These are phyloP conservation scores for Girardia tigrina DNA, from an alignment of 2,888 invertebrate genomes.

Conservation along the genomic window DNA sequence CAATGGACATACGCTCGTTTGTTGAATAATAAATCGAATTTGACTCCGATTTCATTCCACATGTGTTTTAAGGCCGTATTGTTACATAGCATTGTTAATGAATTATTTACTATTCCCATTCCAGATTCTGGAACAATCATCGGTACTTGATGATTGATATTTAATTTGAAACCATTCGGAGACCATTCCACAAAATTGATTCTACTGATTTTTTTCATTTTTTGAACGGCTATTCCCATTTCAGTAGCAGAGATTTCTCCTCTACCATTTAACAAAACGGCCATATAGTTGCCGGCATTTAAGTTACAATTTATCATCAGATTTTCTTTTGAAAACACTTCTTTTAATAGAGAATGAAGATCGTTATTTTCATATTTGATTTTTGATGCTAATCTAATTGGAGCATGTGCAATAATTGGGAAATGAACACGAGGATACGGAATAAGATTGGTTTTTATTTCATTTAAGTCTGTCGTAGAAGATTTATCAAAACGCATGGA, in stretches of 20 bases:
- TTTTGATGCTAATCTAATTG: constrained; percentile 18
- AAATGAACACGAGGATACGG: constrained; percentile 34
- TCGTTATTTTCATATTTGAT: background rate
- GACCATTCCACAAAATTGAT: constrained; percentile 48
- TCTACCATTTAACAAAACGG: constrained; percentile 30
- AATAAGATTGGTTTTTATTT: constrained; percentile 34
- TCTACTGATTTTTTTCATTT: constrained; percentile 42
- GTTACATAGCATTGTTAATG: constrained; percentile 48
- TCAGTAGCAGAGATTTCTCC: constrained; percentile 41
- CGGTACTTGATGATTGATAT: constrained; percentile 63
- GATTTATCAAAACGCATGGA: constrained; percentile 28
- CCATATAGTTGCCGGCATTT: constrained; percentile 27
- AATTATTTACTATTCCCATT: constrained; percentile 54
- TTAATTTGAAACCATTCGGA: constrained; percentile 56
- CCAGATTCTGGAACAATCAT: constrained; percentile 70
- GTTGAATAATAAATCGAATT: constrained; percentile 39
- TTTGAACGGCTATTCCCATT: constrained; percentile 44
- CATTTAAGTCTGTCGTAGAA: background rate
- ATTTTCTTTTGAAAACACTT: constrained; percentile 24
- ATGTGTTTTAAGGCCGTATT: constrained; percentile 51
- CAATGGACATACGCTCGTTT: constrained; percentile 41
- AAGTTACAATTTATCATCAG: constrained; percentile 31
- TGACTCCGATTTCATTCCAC: constrained; percentile 42
- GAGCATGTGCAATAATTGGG: constrained; percentile 34
- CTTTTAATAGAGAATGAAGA: constrained; percentile 15